A percentile compares a stretch with the other conserved stretches of the same genome.
phyloP scores from a whole-genome alignment of 2,888 invertebrate genomes.

The Halictus ligatus region DNA sequence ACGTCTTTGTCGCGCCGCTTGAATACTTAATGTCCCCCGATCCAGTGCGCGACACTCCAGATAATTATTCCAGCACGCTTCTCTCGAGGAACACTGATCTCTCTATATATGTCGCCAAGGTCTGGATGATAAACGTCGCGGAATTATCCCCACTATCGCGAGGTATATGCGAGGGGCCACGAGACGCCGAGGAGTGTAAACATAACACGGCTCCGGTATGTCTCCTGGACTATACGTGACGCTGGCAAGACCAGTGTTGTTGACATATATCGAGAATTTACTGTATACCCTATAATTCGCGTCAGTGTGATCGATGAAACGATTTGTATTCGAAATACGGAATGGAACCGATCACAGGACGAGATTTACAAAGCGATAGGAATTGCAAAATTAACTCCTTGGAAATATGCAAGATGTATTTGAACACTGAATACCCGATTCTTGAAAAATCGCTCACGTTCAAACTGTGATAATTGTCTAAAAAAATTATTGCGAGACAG shows the following conservation, averaged over 20 bases:
- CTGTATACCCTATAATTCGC: background rate
- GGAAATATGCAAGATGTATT: background rate
- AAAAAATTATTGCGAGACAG: too few relatives aligned
- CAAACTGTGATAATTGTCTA: background rate
- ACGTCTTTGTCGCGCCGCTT: background rate
- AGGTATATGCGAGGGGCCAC: too few relatives aligned
- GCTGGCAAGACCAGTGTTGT: too few relatives aligned
- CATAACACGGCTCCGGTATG: too few relatives aligned
- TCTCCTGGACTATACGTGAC: too few relatives aligned
- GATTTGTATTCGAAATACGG: background rate
- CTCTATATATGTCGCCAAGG: too few relatives aligned
- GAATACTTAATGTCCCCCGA: background rate
- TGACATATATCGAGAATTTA: too few relatives aligned
- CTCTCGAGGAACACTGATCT: background rate
- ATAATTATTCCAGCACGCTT: background rate
- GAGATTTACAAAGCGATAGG: background rate
- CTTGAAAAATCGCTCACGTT: background rate
- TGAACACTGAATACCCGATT: background rate
- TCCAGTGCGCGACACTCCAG: background rate
- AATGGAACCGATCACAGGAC: background rate
- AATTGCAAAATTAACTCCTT: background rate
- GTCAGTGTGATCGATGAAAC: too few relatives aligned
- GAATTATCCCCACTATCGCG: too few relatives aligned
- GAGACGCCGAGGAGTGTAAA: too few relatives aligned
- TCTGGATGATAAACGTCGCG: too few relatives aligned